Percentiles rank a stretch among this genome's conserved stretches.
Conservation (phyloP, 2,888 invertebrate genomes). For the Drosophila ustulata region DNA sequence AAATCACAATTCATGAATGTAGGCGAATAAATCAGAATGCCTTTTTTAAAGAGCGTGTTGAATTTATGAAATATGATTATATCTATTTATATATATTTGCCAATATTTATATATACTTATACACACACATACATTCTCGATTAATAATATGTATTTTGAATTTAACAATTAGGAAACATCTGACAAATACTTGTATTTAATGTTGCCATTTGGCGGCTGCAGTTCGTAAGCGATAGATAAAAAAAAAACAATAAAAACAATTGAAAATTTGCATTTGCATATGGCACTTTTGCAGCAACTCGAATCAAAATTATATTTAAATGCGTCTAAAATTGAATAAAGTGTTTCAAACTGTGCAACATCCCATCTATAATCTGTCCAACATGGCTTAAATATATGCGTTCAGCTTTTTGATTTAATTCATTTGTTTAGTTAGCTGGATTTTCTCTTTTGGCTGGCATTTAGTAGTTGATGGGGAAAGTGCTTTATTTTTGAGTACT, state of each 20-base stretch:
- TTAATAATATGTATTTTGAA: slow-evolving; percentile 49
- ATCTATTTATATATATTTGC: slow-evolving; percentile 26
- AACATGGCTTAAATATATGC: slow-evolving; percentile 6
- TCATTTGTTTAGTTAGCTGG: background rate
- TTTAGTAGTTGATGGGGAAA: too few species aligned
- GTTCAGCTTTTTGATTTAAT: slow-evolving; percentile 4
- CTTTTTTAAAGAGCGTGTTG: slow-evolving; percentile 46
- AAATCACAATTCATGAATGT: slow-evolving; percentile 55
- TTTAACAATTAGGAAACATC: slow-evolving; percentile 53
- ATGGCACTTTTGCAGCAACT: slow-evolving; percentile 58
- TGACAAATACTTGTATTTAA: slow-evolving; percentile 40
- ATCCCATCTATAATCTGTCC: background rate
- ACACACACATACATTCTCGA: slow-evolving; percentile 18
- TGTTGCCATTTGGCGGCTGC: slow-evolving; percentile 27
- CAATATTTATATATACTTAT: slow-evolving; percentile 26
- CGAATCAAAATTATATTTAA: slow-evolving; percentile 65
- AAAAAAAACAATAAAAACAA: slow-evolving; percentile 11
- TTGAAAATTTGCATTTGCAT: slow-evolving; percentile 53
- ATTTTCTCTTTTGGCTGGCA: background rate
- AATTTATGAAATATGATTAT: slow-evolving; percentile 27
- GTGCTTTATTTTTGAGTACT: too few species aligned
- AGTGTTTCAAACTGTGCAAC: slow-evolving; percentile 38
- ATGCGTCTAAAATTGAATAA: slow-evolving; percentile 47
- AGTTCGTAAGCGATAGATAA: slow-evolving; percentile 29
- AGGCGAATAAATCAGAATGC: slow-evolving; percentile 39